Evolutionary conservation across 2,113 vertebrate genomes (phyloP).

Genomic region (Xiphophorus maculatus): DNA sequence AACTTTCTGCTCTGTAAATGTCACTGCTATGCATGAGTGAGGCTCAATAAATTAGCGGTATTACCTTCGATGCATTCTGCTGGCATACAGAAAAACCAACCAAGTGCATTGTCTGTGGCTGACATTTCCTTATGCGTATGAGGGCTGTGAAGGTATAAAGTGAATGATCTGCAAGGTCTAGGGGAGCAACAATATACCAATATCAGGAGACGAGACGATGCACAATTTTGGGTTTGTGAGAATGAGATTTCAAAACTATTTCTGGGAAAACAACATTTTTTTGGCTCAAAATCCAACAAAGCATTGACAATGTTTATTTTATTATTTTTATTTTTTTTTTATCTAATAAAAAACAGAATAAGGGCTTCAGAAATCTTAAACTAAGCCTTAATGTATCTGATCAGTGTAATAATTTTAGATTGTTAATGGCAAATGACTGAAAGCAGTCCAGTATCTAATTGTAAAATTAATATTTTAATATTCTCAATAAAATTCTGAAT

Average conservation of each 20-base stretch:
- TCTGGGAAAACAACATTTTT: background rate
- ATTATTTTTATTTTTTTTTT: too few relatives aligned
- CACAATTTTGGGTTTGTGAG: background rate
- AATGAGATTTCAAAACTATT: too few relatives aligned
- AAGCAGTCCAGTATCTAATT: background rate
- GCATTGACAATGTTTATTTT: too few relatives aligned
- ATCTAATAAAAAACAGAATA: background rate
- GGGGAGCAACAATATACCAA: background rate
- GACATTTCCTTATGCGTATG: slow-evolving; percentile 56
- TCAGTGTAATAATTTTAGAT: background rate
- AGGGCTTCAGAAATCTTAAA: background rate
- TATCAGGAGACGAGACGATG: background rate
- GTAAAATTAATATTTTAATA: background rate
- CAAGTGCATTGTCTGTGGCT: slow-evolving; percentile 43
- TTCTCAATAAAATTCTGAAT: background rate
- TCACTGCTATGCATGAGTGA: slow-evolving; percentile 71
- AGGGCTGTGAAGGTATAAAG: slow-evolving; percentile 32
- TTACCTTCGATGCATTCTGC: slow-evolving; percentile 41
- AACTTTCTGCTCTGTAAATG: slow-evolving; percentile 69
- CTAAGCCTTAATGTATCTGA: background rate
- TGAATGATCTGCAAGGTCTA: slow-evolving; percentile 3
- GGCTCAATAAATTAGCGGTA: slow-evolving; percentile 61
- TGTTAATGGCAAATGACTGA: background rate
- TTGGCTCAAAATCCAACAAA: background rate
- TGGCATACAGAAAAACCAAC: slow-evolving; percentile 49